These are phyloP conservation scores for Indicator maculatus DNA, from an alignment of 2,113 vertebrate genomes.

Conservation along the genomic window DNA sequence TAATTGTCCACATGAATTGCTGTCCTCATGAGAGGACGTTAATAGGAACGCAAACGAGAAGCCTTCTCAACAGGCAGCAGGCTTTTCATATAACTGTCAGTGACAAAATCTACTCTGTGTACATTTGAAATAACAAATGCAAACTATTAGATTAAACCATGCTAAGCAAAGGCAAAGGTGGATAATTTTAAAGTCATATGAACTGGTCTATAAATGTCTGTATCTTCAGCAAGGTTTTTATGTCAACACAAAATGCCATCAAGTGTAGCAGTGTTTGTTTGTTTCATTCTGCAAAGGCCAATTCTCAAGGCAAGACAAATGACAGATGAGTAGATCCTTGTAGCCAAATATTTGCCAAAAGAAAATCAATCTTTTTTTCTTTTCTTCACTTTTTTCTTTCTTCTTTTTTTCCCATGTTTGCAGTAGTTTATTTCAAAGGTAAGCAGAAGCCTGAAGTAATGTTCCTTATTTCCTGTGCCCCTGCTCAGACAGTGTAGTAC, in stretches of 20 bases:
- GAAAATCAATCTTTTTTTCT: conserved; percentile 22
- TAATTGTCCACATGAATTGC: not conserved
- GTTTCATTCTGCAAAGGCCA: conserved; percentile 40
- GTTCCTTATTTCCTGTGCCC: not conserved
- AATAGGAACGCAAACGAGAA: not conserved
- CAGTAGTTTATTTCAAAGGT: not conserved
- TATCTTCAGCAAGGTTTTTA: conserved; percentile 34
- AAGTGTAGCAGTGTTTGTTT: conserved; percentile 21
- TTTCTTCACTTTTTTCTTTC: not conserved
- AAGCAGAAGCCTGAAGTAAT: not conserved
- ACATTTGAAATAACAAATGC: not conserved
- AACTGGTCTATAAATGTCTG: conserved; percentile 56
- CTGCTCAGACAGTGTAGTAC: not conserved
- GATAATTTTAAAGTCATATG: conserved; percentile 26
- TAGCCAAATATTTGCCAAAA: conserved; percentile 56
- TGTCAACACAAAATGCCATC: conserved; percentile 46
- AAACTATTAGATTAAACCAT: conserved; percentile 8
- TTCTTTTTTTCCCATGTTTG: not conserved
- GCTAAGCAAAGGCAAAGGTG: conserved; percentile 25
- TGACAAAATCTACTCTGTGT: not conserved
- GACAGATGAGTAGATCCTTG: conserved; percentile 22
- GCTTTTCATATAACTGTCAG: not conserved
- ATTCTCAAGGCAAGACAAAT: conserved; percentile 48
- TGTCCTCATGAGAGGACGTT: not conserved
- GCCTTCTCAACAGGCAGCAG: not conserved